Evolutionary conservation across 2,113 vertebrate genomes (phyloP).

Genomic region (Sylvilagus bachmani): DNA sequence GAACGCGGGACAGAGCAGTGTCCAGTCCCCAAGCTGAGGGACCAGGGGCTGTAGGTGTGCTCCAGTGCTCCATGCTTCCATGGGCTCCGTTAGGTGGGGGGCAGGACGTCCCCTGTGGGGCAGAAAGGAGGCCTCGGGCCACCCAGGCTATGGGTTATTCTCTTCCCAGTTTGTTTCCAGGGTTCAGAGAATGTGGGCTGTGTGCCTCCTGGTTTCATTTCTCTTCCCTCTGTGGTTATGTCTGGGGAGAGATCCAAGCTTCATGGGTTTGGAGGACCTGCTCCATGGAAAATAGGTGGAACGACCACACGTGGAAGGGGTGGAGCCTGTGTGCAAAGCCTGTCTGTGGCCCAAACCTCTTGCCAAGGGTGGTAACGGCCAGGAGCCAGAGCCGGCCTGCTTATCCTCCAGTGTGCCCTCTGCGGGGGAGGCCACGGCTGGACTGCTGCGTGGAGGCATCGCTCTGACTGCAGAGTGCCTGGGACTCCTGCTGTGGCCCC

Average conservation of each 20-base stretch:
- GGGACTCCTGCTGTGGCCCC: not conserved
- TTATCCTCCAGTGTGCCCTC: too few relatives aligned
- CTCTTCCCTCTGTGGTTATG: not conserved
- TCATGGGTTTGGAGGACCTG: not conserved
- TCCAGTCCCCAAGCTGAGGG: not conserved
- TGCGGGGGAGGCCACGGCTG: rapidly evolving
- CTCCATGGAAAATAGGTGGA: not conserved
- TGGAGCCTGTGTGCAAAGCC: not conserved
- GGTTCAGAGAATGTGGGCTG: not conserved
- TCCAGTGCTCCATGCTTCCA: not conserved
- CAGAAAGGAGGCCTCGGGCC: not conserved
- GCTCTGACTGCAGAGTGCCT: not conserved
- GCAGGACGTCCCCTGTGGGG: not conserved
- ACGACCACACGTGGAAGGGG: not conserved
- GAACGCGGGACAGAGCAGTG: not conserved
- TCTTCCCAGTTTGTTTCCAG: slow-evolving; percentile 3
- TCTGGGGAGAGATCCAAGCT: not conserved
- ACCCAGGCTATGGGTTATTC: not conserved
- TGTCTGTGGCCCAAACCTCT: not conserved
- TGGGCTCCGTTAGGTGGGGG: not conserved
- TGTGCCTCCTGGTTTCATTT: not conserved
- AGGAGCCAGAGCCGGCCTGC: not conserved
- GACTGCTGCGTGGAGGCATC: rapidly evolving
- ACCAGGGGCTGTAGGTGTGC: rapidly evolving
- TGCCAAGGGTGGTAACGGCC: not conserved